Base-by-base conservation (phyloP, 2,888 invertebrate genomes). In the Ichneumon xanthorius region DNA sequence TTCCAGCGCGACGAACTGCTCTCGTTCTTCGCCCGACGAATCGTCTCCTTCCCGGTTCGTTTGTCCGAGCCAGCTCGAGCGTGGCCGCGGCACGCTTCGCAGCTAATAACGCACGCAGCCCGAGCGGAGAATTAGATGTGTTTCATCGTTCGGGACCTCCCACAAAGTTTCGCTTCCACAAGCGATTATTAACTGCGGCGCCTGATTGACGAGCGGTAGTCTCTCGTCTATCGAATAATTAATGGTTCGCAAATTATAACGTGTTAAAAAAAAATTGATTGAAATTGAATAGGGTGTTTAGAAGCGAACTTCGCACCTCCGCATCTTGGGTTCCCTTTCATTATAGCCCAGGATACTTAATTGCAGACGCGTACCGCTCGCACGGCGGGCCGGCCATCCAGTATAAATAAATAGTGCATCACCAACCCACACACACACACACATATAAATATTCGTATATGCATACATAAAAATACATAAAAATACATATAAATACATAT, bases 131-230 rank as follows among this genome's bases (percentile, higher is more conserved):
- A 65, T 61, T 50, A 50, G 75, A 63, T 63, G 75, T 33, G 63
- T 75, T 63, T 58, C 19, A 63, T 63, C 48, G 63, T 63, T 63
- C 75, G 75, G 61, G 61, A 65, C 75, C 75, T 75, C 75, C 75
- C 75, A 75, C 9, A 14, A 48, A 30, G 75, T 48, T n/a, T 63
- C 48, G 58, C 58, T 48, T 61, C 19, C 7, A 26, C 2, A 3
- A n/a, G 26, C 33, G 48, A 75, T 48, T 63, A 63, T 58, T 22
- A 75, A 75, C 11, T 22, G 75, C 9, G 30, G 30, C 63, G 26
- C 19, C 48, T 75, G 75, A 75, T 75, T 75, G 75, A 75, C 75
- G 75, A 75, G 63, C 61, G 26, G 58, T 26, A 30, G 22, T 11
- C 48, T 48, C 37, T 40, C 45, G 55, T 48, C 63, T 61, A 50